A percentile compares a stretch with the other conserved stretches of the same genome.
These are phyloP conservation scores for Sialia sialis DNA, from an alignment of 2,113 vertebrate genomes.

Conservation along the genomic window DNA sequence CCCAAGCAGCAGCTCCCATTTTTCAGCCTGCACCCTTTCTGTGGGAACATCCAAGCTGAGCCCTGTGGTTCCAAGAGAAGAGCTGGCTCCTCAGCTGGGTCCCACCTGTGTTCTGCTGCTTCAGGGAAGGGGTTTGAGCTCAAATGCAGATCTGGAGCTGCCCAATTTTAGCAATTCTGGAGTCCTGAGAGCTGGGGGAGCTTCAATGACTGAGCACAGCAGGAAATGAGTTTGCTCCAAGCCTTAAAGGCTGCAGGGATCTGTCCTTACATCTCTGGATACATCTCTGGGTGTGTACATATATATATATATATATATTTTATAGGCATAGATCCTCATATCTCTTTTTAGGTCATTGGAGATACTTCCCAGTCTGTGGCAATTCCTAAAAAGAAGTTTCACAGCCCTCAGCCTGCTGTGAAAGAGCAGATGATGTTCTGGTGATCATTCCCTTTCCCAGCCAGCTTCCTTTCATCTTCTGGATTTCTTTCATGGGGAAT, in stretches of 20 bases:
- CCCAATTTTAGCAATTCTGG: constrained; percentile 12
- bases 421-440: constrained; percentile 4
- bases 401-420: background rate
- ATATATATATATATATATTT: background rate
- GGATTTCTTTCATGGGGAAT: background rate
- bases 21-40: background rate
- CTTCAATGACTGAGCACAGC: constrained; percentile 7
- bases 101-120: background rate
- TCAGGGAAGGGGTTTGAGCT: background rate
- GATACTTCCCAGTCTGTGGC: background rate
- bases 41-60: background rate
- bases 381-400: constrained; percentile 24
- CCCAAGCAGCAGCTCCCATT: background rate
- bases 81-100: background rate
- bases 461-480: background rate
- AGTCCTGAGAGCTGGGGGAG: background rate
- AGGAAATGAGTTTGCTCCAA: background rate
- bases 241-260: background rate
- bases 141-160: background rate
- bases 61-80: background rate
- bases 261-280: background rate
- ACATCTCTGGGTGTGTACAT: background rate
- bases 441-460: background rate
- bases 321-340: background rate
- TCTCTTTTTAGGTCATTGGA: background rate